A percentile compares a stretch with the other conserved stretches of the same genome.
Evolutionary conservation across 2,888 invertebrate species (phyloP).

Genomic region (Acleris laterana): DNA sequence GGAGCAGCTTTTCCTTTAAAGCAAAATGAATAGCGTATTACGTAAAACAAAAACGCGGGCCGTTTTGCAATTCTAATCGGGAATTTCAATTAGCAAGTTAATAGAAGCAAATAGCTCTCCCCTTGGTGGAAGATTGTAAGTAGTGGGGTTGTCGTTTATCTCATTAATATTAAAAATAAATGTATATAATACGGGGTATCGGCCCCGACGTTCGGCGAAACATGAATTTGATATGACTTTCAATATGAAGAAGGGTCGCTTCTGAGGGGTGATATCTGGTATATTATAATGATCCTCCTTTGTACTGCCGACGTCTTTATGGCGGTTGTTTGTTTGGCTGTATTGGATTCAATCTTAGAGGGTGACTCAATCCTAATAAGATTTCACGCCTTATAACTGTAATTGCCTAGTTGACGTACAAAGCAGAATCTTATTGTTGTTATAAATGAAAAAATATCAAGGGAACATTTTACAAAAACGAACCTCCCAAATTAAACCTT

Average conservation of each 20-base stretch:
- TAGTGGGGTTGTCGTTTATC: conserved; percentile 29
- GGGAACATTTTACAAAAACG: too few relatives aligned
- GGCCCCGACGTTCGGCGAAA: conserved; percentile 45
- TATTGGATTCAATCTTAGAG: conserved; percentile 31
- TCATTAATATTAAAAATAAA: conserved; percentile 50
- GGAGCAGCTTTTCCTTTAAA: conserved; percentile 37
- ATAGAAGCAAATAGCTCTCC: conserved; percentile 19
- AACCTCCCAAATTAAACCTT: too few relatives aligned
- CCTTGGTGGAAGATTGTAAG: conserved; percentile 14
- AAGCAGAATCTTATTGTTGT: background rate
- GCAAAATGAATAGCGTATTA: conserved; percentile 15
- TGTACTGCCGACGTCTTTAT: conserved; percentile 60
- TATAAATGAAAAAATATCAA: too few relatives aligned
- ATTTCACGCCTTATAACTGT: conserved; percentile 18
- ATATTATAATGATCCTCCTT: conserved; percentile 60
- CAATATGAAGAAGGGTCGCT: conserved; percentile 53
- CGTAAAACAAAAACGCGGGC: conserved; percentile 1
- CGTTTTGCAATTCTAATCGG: conserved; percentile 30
- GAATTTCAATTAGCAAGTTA: conserved; percentile 21
- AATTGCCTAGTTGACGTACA: conserved; percentile 6
- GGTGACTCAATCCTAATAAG: conserved; percentile 26
- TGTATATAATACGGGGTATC: conserved; percentile 48
- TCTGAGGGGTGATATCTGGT: conserved; percentile 52
- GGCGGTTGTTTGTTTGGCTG: conserved; percentile 46
- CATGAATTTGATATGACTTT: conserved; percentile 60